Evolutionary conservation across 2,888 invertebrate species (phyloP).

Genomic region (Ephialtes manifestator): DNA sequence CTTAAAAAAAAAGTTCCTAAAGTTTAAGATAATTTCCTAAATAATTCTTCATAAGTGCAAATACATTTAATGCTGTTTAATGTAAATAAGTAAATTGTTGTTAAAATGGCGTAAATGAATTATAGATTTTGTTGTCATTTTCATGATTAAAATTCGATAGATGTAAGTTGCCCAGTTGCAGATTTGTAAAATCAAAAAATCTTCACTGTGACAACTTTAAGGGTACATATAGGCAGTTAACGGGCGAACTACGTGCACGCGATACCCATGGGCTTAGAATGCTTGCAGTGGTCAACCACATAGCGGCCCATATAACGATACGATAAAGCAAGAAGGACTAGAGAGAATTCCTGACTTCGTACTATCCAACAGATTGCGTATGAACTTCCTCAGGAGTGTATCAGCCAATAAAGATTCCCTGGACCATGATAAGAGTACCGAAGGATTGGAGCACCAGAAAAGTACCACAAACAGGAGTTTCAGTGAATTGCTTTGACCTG

Average conservation of each 20-base stretch:
- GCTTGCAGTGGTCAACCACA: slow-evolving; percentile 29
- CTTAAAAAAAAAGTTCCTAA: too few relatives aligned
- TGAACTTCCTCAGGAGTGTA: slow-evolving; percentile 39
- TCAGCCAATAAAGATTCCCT: slow-evolving; percentile 15
- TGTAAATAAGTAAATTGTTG: too few relatives aligned
- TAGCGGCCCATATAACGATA: slow-evolving; percentile 41
- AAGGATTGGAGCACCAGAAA: too few relatives aligned
- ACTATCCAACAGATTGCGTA: slow-evolving; percentile 33
- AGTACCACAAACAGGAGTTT: too few relatives aligned
- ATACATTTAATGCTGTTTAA: too few relatives aligned
- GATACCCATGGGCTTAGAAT: slow-evolving; percentile 7
- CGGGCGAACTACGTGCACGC: slow-evolving; percentile 19
- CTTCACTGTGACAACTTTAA: not conserved
- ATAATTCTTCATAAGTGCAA: too few relatives aligned
- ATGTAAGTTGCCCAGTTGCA: not conserved
- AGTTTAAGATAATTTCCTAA: too few relatives aligned
- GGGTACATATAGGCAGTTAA: slow-evolving; percentile 30
- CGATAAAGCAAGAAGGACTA: slow-evolving; percentile 41
- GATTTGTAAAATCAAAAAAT: not conserved
- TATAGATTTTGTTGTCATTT: too few relatives aligned
- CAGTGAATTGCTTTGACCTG: too few relatives aligned
- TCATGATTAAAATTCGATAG: too few relatives aligned
- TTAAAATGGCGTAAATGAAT: too few relatives aligned
- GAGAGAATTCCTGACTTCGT: slow-evolving; percentile 40
- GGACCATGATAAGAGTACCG: not conserved